Evolutionary conservation across 2,888 invertebrate species (phyloP).

Genomic region (Epiperipatus broadwayi): DNA sequence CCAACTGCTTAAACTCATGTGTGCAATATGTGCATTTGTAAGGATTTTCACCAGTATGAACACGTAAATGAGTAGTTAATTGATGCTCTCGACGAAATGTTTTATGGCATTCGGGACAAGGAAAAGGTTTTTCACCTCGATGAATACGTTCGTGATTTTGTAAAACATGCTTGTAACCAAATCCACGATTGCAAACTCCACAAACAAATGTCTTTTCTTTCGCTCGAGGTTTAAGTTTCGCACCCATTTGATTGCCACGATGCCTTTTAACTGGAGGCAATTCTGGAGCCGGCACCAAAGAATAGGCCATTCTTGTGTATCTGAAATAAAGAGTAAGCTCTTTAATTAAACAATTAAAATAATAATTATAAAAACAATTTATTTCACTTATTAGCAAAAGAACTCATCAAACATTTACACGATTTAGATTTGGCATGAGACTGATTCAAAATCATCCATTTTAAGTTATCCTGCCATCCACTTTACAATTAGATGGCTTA

Average conservation of each 20-base stretch:
- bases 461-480: no score
- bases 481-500: no score
- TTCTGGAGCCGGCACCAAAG: conserved; percentile 21
- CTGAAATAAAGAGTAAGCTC: no score
- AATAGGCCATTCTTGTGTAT: neutral
- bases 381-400: no score
- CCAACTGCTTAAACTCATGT: conserved; percentile 78
- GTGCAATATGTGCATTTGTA: conserved; percentile 80
- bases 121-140: conserved; percentile 83
- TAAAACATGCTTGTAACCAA: conserved; percentile 80
- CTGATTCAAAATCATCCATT: no score
- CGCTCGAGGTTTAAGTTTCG: no score
- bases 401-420: no score
- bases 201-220: conserved; percentile 79
- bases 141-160: conserved; percentile 87
- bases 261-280: conserved; percentile 25
- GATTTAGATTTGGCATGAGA: no score
- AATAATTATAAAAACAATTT: no score
- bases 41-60: conserved; percentile 82
- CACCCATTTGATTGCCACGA: neutral
- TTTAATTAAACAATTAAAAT: no score
- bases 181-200: conserved; percentile 63
- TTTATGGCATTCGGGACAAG: conserved; percentile 75
- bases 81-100: conserved; percentile 81
- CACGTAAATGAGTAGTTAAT: conserved; percentile 58